phyloP scores from a whole-genome alignment of 92 coral and sea anemone genomes.

The Scolanthus callimorphus region DNA sequence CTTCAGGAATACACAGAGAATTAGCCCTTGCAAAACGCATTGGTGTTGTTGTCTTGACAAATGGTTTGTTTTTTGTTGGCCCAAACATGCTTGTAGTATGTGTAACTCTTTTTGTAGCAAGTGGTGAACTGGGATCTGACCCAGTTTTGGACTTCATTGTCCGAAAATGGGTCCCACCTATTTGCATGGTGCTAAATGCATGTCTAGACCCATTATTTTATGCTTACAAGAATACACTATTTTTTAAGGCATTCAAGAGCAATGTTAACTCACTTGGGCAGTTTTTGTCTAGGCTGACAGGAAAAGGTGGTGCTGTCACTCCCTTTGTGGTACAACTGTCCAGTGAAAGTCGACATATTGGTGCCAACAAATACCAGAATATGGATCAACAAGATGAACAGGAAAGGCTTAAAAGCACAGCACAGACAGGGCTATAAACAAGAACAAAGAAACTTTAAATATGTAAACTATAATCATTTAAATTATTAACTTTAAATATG shows the following conservation, averaged over 20 bases:
- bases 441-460: too few relatives aligned
- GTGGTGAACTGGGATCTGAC: constrained; percentile 1
- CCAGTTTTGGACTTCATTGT: constrained; percentile 6
- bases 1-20: constrained; percentile 20
- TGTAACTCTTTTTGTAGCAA: neutral
- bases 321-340: too few relatives aligned
- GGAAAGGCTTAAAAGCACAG: too few relatives aligned
- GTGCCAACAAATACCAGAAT: too few relatives aligned
- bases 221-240: constrained; percentile 26
- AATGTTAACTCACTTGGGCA: too few relatives aligned
- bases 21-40: constrained; percentile 14
- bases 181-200: constrained; percentile 35
- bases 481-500: too few relatives aligned
- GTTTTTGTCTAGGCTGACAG: too few relatives aligned
- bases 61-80: constrained; percentile 24
- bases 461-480: too few relatives aligned
- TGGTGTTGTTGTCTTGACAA: constrained; percentile 25
- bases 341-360: too few relatives aligned
- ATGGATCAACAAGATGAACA: too few relatives aligned
- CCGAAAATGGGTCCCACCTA: constrained; percentile 30
- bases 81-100: constrained; percentile 21
- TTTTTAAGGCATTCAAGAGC: constrained; percentile 1
- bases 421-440: too few relatives aligned
- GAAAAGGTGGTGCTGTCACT: too few relatives aligned
- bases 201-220: constrained; percentile 32